These are phyloP conservation scores for Cephus sareptanus DNA, from an alignment of 2,888 invertebrate genomes.

Conservation along the genomic window DNA sequence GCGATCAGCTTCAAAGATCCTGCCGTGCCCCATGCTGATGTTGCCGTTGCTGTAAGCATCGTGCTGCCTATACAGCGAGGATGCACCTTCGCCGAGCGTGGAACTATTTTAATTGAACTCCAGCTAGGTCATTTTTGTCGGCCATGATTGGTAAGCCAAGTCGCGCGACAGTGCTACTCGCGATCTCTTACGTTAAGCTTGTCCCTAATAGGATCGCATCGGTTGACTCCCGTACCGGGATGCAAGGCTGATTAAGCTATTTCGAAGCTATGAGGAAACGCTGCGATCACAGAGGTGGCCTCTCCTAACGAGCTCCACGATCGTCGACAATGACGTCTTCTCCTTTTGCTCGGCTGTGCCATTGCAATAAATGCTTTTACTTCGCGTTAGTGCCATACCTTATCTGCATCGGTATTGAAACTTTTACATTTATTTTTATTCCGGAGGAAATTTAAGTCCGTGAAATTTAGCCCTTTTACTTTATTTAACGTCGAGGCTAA, in stretches of 20 bases:
- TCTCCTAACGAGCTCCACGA: conserved; percentile 15
- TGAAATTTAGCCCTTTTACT: background rate
- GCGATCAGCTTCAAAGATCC: background rate
- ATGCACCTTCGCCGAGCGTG: conserved; percentile 22
- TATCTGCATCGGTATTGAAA: background rate
- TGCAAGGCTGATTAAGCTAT: conserved; percentile 29
- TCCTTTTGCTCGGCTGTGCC: background rate
- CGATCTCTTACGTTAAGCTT: conserved; percentile 11
- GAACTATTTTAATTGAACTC: conserved; percentile 36
- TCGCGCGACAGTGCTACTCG: conserved; percentile 12
- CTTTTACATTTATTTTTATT: background rate
- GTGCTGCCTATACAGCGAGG: background rate
- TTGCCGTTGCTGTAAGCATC: background rate
- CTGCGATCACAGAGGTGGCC: conserved; percentile 9
- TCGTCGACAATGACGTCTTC: conserved; percentile 11
- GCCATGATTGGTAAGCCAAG: conserved; percentile 24
- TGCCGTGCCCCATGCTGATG: background rate
- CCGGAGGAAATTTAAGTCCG: background rate
- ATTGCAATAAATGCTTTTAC: background rate
- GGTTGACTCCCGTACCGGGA: conserved; percentile 13
- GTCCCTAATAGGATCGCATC: conserved; percentile 31
- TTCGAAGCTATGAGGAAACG: conserved; percentile 22
- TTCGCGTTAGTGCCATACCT: background rate
- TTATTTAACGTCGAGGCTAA: background rate
- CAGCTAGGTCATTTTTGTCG: conserved; percentile 25